Evolutionary conservation across 2,888 invertebrate species (phyloP).

Genomic region (Nemapogon koenigi): DNA sequence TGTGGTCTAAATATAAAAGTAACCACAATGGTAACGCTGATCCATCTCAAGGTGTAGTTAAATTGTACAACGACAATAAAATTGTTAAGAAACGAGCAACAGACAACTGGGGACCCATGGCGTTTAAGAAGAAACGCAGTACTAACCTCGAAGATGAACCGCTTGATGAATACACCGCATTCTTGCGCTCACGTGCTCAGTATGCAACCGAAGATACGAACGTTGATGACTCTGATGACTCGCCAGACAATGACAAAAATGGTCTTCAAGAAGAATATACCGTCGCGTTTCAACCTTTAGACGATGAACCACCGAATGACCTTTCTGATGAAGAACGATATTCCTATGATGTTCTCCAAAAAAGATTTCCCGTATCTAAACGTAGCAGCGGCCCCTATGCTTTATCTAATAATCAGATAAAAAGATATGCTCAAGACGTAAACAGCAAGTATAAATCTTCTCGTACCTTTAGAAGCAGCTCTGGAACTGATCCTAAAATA

Average conservation of each 20-base stretch:
- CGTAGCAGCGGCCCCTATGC: slow-evolving; percentile 60
- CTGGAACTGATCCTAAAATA: slow-evolving; percentile 73
- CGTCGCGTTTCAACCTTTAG: slow-evolving; percentile 54
- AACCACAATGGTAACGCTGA: slow-evolving; percentile 38
- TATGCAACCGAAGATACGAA: background rate
- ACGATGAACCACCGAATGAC: slow-evolving; percentile 44
- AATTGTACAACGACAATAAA: slow-evolving; percentile 50
- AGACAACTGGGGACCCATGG: slow-evolving; percentile 57
- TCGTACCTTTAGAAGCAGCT: slow-evolving; percentile 41
- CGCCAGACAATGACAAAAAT: slow-evolving; percentile 44
- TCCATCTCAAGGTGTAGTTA: slow-evolving; percentile 47
- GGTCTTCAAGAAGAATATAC: slow-evolving; percentile 53
- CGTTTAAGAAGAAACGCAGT: slow-evolving; percentile 56
- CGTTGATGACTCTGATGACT: slow-evolving; percentile 35
- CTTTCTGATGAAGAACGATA: slow-evolving; percentile 46
- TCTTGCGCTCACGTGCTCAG: background rate
- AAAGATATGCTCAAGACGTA: slow-evolving; percentile 34
- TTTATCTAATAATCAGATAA: slow-evolving; percentile 29
- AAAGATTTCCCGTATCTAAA: slow-evolving; percentile 72
- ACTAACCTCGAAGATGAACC: slow-evolving; percentile 15
- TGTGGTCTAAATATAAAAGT: slow-evolving; percentile 66
- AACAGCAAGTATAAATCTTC: slow-evolving; percentile 32
- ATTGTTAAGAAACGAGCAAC: slow-evolving; percentile 51
- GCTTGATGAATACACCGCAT: slow-evolving; percentile 4
- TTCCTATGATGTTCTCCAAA: slow-evolving; percentile 48